Evolutionary conservation across 1,140 invertebrate species (phyloP).

Genomic region (Asobara japonica): DNA sequence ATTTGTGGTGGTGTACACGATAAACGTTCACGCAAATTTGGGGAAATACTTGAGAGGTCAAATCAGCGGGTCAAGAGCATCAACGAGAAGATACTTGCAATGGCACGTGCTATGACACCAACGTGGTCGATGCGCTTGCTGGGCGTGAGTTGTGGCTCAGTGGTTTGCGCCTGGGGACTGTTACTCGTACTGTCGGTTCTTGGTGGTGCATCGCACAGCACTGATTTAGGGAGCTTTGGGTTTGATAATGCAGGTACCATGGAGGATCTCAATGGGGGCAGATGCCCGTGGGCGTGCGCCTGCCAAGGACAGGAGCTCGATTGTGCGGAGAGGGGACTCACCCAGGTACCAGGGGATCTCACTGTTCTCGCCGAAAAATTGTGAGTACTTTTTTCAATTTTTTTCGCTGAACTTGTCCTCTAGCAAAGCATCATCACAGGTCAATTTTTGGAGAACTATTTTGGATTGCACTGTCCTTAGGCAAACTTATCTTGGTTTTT

Average conservation of each 20-base stretch:
- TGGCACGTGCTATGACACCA: constrained; percentile 58
- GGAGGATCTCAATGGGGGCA: constrained; percentile 56
- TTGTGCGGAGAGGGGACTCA: constrained; percentile 82
- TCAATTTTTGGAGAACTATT: no score
- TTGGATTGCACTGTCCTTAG: no score
- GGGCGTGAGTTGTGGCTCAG: constrained; percentile 61
- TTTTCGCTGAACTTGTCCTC: no score
- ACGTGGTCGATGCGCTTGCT: constrained; percentile 58
- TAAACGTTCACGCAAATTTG: constrained; percentile 35
- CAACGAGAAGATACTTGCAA: constrained; percentile 57
- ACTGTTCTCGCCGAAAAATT: constrained; percentile 78
- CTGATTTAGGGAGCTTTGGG: constrained; percentile 53
- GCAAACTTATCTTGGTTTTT: no score
- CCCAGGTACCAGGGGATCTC: constrained; percentile 80
- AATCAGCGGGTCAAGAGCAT: constrained; percentile 53
- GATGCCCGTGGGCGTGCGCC: constrained; percentile 82
- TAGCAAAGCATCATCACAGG: no score
- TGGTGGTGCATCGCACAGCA: constrained; percentile 56
- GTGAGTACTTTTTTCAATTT: constrained; percentile 72
- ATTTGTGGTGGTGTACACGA: background rate
- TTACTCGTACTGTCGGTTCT: constrained; percentile 56
- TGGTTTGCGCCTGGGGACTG: constrained; percentile 60
- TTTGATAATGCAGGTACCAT: constrained; percentile 48
- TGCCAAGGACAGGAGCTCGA: constrained; percentile 82
- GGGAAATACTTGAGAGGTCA: constrained; percentile 48